Percentiles rank a stretch among this genome's conserved stretches.
Evolutionary conservation across 2,888 invertebrate species (phyloP).

Genomic region (Caenorhabditis sp.): DNA sequence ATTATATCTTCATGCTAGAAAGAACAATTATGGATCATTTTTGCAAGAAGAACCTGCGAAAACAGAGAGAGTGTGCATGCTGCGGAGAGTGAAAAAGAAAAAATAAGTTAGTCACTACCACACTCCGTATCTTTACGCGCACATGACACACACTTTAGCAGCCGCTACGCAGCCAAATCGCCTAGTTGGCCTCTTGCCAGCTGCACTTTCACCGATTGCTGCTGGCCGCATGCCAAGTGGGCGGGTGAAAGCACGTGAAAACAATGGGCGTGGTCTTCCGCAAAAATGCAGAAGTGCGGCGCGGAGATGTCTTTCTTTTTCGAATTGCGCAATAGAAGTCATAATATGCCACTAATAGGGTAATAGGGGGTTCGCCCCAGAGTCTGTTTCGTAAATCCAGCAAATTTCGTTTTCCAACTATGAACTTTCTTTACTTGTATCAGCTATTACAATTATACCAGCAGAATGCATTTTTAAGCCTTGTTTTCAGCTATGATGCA

Average conservation of each 20-base stretch:
- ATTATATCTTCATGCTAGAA: too few species aligned
- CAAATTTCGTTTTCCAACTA: too few species aligned
- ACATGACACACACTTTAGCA: conserved; percentile 51
- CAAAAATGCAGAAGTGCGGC: conserved; percentile 14
- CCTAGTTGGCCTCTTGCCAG: conserved; percentile 48
- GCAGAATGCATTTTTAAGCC: too few species aligned
- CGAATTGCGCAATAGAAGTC: too few species aligned
- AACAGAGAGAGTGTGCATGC: conserved; percentile 16
- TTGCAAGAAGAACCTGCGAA: conserved; percentile 34
- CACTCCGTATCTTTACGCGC: conserved; percentile 45
- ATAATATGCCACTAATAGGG: too few species aligned
- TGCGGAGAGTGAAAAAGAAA: conserved; percentile 10
- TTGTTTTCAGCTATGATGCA: conserved; percentile 29
- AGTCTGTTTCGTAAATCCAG: too few species aligned
- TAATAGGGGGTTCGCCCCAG: too few species aligned
- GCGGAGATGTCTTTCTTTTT: too few species aligned
- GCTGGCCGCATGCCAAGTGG: conserved; percentile 5
- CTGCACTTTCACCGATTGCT: conserved; percentile 38
- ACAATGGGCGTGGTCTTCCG: too few species aligned
- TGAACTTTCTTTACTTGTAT: too few species aligned
- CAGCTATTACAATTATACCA: too few species aligned
- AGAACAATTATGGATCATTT: conserved; percentile 46
- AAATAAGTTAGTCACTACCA: neutral
- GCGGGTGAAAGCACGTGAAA: too few species aligned
- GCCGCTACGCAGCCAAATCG: conserved; percentile 50